These are phyloP conservation scores for Nothura maculosa DNA, from an alignment of 2,797 vertebrate species.

Conservation along the genomic window DNA sequence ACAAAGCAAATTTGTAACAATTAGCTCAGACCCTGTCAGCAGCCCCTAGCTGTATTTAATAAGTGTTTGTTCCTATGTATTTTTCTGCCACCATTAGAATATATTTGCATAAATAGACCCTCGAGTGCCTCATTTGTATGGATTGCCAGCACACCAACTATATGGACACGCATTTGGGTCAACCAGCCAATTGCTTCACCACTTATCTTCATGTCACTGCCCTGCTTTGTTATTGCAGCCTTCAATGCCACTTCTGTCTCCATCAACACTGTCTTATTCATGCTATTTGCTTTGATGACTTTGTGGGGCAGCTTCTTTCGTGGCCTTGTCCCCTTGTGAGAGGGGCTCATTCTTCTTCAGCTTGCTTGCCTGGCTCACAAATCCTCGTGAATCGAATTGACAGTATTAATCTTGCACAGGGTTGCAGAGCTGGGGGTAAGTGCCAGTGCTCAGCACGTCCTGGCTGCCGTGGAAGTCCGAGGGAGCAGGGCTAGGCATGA, in stretches of 20 bases:
- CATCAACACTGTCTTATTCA: constrained; percentile 71
- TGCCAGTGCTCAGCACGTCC: background rate
- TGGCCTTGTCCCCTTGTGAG: constrained; percentile 55
- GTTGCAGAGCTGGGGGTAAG: background rate
- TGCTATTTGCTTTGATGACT: constrained; percentile 68
- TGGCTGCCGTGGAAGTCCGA: constrained; percentile 2
- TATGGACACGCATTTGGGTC: constrained; percentile 50
- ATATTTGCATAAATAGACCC: constrained; percentile 34
- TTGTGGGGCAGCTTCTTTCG: constrained; percentile 48
- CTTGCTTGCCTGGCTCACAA: constrained; percentile 28
- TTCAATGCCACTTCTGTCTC: constrained; percentile 75
- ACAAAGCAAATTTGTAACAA: background rate
- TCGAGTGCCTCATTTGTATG: background rate
- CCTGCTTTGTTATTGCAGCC: constrained; percentile 59
- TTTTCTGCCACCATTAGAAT: constrained; percentile 17
- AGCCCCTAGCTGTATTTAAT: background rate
- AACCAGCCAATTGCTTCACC: constrained; percentile 65
- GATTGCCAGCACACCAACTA: background rate
- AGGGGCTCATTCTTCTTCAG: constrained; percentile 44
- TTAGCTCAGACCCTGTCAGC: background rate
- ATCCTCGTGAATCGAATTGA: constrained; percentile 7
- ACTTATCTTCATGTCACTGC: constrained; percentile 69
- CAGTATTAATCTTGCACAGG: constrained; percentile 35
- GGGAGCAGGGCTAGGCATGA: background rate
- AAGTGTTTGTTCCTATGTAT: background rate